phyloP scores from a whole-genome alignment of 2,888 invertebrate genomes.

The Bellardia pandia region DNA sequence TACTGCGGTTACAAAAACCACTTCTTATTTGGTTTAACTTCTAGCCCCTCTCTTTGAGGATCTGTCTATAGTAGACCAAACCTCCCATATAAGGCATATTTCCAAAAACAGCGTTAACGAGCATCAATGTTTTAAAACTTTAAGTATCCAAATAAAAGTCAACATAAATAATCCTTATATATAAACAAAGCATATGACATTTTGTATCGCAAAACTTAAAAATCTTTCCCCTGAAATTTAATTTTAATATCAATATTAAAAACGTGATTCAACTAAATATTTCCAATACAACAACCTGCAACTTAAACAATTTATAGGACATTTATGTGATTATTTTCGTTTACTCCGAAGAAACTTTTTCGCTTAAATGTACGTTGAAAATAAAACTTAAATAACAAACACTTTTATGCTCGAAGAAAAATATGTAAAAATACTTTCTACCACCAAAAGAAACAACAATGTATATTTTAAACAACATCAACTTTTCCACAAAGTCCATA shows the following conservation, averaged over 20 bases:
- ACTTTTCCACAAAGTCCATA: not conserved
- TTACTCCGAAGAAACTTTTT: not conserved
- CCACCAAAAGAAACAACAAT: constrained; percentile 10
- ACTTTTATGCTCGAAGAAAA: not conserved
- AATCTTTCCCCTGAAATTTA: not conserved
- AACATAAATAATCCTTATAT: no score
- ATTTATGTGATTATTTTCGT: not conserved
- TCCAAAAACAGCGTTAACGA: no score
- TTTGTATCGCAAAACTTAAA: not conserved
- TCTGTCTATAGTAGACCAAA: no score
- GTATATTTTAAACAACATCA: constrained; percentile 5
- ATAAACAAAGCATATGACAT: not conserved
- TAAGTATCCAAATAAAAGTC: no score
- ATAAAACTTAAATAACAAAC: not conserved
- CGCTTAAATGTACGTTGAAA: not conserved
- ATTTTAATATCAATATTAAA: not conserved
- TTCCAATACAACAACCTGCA: not conserved
- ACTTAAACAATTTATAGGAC: not conserved
- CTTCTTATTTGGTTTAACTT: no score
- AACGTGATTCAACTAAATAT: not conserved
- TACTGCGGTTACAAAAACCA: no score
- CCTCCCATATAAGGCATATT: no score
- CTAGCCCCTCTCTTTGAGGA: no score
- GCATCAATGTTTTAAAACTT: no score
- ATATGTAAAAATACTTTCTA: not conserved